phyloP scores from a whole-genome alignment of 2,888 invertebrate species.

The Tillus elongatus region DNA sequence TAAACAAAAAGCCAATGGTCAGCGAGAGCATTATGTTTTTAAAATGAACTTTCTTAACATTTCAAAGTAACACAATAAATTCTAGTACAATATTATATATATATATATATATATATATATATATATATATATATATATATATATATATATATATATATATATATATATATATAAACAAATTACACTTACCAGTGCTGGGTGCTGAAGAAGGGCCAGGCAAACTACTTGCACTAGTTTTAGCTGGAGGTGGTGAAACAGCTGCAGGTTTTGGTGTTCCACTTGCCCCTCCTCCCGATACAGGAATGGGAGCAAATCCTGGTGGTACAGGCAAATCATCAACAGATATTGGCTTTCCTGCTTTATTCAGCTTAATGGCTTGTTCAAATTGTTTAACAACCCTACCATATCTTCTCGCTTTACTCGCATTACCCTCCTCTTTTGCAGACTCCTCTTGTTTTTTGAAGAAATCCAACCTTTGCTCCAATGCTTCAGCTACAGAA shows the following conservation, averaged over 20 bases:
- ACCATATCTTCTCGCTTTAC: constrained; percentile 82
- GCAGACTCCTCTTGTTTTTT: constrained; percentile 66
- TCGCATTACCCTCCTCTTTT: constrained; percentile 67
- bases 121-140: no score
- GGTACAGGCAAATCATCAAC: constrained; percentile 81
- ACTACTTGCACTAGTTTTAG: no score
- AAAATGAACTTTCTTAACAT: no score
- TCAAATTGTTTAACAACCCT: constrained; percentile 90
- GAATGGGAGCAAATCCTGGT: constrained; percentile 67
- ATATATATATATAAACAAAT: no score
- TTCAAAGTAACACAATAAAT: no score
- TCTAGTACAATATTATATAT: no score
- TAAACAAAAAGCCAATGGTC: no score
- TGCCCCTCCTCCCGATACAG: constrained; percentile 36
- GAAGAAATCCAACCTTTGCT: constrained; percentile 76
- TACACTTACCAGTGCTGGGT: no score
- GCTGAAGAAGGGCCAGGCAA: no score
- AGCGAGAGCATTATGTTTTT: no score
- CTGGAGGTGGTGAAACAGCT: constrained; percentile 9
- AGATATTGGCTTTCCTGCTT: constrained; percentile 64
- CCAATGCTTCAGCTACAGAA: constrained; percentile 63
- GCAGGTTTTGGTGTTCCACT: constrained; percentile 20
- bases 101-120: no score
- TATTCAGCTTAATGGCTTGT: constrained; percentile 71
- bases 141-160: no score